Conservation (phyloP, 2,113 vertebrate species). For the Cariama cristata region DNA sequence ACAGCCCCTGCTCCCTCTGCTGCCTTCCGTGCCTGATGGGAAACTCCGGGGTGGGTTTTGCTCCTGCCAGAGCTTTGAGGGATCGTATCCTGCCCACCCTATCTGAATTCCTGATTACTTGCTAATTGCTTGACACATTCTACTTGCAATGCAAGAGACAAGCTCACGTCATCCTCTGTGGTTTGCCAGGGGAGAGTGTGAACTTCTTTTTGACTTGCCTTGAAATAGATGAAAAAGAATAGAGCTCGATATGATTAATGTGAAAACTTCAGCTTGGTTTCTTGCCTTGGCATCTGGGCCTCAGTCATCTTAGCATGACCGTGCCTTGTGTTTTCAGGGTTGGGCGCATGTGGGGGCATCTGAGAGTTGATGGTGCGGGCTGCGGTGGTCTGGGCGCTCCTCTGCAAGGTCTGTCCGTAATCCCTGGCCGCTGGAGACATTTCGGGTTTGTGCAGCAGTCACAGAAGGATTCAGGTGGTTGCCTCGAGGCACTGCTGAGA, state of each 20-base stretch:
- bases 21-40: conserved; percentile 15
- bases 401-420: neutral
- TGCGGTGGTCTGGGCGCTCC: neutral
- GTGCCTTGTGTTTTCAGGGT: neutral
- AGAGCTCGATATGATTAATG: conserved; percentile 56
- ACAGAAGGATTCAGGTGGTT: conserved; percentile 50
- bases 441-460: conserved; percentile 5
- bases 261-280: conserved; percentile 47
- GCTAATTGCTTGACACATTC: conserved; percentile 69
- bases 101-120: conserved; percentile 66
- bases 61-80: conserved; percentile 55
- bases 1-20: conserved; percentile 41
- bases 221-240: conserved; percentile 62
- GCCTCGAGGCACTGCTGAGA: conserved; percentile 43
- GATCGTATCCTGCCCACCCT: conserved; percentile 42
- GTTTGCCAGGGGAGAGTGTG: conserved; percentile 57
- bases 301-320: neutral
- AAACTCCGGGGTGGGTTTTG: conserved; percentile 43
- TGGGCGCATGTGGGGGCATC: neutral
- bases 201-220: conserved; percentile 57
- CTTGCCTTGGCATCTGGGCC: neutral
- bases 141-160: conserved; percentile 63
- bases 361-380: neutral
- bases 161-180: conserved; percentile 58
- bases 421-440: neutral